Conservation (phyloP, 64 coral and sea anemone species). For the Porites lutea region DNA sequence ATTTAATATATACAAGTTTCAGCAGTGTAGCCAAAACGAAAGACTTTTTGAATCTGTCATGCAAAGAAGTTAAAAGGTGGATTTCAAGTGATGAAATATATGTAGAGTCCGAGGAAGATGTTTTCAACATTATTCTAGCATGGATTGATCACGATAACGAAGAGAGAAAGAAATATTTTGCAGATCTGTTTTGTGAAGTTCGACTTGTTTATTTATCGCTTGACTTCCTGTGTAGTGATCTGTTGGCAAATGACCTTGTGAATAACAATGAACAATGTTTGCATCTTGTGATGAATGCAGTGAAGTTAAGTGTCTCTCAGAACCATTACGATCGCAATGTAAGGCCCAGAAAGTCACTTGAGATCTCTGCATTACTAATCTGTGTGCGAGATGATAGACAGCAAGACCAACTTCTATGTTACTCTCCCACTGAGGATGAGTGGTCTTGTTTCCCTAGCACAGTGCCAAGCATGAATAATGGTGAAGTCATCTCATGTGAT, state of each 20-base stretch:
- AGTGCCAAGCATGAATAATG: neutral
- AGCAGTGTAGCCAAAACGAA: neutral
- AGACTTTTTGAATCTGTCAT: neutral
- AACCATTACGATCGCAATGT: neutral
- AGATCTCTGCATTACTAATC: neutral
- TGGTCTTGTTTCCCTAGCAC: neutral
- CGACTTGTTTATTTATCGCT: neutral
- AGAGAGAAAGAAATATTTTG: neutral
- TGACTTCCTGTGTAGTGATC: neutral
- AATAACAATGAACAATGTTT: neutral
- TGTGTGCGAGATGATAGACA: neutral
- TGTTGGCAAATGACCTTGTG: neutral
- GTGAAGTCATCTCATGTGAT: neutral
- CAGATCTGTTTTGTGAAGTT: neutral
- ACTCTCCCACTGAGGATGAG: neutral
- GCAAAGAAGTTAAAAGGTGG: neutral
- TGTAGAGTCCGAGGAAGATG: neutral
- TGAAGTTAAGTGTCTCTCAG: neutral
- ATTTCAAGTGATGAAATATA: neutral
- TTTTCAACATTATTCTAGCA: neutral
- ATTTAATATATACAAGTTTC: neutral
- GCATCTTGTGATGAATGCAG: neutral
- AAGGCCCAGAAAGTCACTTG: neutral
- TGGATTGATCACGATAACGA: neutral
- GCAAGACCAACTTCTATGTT: neutral